A percentile compares a stretch with the other conserved stretches of the same genome.
phyloP scores from a whole-genome alignment of 2,113 vertebrate species.

The Spermophilus dauricus region DNA sequence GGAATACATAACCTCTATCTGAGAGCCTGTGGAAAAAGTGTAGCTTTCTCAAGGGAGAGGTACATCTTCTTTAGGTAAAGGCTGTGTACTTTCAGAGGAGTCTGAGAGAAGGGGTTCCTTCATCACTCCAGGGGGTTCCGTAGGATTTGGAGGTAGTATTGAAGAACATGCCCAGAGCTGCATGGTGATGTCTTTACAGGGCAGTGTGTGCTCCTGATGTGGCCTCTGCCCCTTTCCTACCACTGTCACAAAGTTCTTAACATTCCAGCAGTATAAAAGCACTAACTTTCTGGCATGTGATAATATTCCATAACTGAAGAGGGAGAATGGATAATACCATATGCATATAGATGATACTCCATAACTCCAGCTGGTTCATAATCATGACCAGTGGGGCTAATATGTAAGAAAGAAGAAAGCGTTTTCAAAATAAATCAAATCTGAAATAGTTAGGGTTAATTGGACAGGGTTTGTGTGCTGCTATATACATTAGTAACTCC shows the following conservation, averaged over 20 bases:
- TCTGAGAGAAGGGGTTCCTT: background rate
- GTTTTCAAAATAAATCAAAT: slow-evolving; percentile 31
- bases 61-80: background rate
- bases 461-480: background rate
- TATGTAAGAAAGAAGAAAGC: background rate
- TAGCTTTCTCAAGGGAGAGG: background rate
- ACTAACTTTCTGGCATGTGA: background rate
- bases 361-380: background rate
- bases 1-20: background rate
- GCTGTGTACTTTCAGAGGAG: background rate
- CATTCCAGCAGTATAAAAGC: background rate
- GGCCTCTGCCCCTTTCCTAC: background rate
- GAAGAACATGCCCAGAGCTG: background rate
- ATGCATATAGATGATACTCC: background rate
- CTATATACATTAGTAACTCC: background rate
- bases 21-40: background rate
- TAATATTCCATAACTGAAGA: background rate
- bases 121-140: background rate
- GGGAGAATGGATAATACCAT: no score
- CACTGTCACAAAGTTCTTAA: background rate
- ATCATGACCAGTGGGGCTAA: background rate
- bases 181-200: background rate
- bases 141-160: background rate
- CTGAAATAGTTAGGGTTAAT: background rate
- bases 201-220: background rate